These are phyloP conservation scores for Ormia ochracea DNA, from an alignment of 2,888 invertebrate species.

Conservation along the genomic window DNA sequence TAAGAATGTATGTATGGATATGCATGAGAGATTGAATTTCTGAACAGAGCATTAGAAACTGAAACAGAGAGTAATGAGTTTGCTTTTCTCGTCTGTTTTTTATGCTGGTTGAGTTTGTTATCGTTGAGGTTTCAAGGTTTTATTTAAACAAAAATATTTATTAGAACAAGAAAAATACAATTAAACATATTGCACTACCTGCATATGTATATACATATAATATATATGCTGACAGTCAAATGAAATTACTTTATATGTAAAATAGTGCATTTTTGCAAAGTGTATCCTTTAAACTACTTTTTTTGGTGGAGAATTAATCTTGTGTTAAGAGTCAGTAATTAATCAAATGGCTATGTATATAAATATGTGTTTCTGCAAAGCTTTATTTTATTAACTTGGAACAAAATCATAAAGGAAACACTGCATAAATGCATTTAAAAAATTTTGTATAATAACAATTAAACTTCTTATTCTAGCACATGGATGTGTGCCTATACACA, in stretches of 20 bases:
- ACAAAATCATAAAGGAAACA: background rate
- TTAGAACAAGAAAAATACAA: background rate
- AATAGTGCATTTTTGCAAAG: no score
- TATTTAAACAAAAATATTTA: constrained; percentile 11
- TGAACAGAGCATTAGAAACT: background rate
- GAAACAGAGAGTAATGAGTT: background rate
- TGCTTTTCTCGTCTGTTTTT: background rate
- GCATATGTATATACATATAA: no score
- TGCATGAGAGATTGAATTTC: background rate
- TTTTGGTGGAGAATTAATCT: no score
- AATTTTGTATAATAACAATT: background rate
- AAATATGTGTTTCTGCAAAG: no score
- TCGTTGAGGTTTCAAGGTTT: background rate
- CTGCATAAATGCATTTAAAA: background rate
- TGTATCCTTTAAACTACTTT: no score
- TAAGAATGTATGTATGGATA: no score
- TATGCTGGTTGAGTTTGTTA: background rate
- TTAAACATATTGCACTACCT: constrained; percentile 8
- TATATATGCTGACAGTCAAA: no score
- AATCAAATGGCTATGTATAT: no score
- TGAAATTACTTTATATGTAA: no score
- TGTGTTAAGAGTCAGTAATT: no score
- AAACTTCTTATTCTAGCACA: background rate
- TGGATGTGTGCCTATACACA: background rate
- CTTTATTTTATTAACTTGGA: no score